Conservation (phyloP, 2,888 invertebrate species). For the Lycaena phlaeas region DNA sequence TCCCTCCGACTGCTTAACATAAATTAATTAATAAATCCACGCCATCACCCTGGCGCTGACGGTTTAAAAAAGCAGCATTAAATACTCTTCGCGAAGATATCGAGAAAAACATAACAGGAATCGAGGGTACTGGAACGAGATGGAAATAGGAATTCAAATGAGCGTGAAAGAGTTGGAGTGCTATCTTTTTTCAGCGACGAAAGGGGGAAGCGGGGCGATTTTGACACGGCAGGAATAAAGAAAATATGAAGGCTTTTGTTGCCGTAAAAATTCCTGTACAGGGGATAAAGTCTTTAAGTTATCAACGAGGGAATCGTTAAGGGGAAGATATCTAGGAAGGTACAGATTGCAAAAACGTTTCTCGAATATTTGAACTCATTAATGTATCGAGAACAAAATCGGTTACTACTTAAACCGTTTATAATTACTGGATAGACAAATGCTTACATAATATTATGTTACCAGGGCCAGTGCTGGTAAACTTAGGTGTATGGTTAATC, state of each 20-base stretch:
- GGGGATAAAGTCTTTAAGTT: slow-evolving; percentile 72
- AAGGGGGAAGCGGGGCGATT: slow-evolving; percentile 55
- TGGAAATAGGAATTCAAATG: slow-evolving; percentile 38
- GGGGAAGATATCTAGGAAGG: slow-evolving; percentile 26
- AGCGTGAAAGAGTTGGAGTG: slow-evolving; percentile 57
- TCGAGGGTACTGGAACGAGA: slow-evolving; percentile 44
- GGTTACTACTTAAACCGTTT: no score
- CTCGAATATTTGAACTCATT: no score
- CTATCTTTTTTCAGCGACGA: slow-evolving; percentile 49
- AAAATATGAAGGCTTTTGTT: slow-evolving; percentile 72
- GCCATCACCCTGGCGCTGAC: slow-evolving; percentile 58
- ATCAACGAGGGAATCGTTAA: slow-evolving; percentile 50
- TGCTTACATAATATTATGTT: no score
- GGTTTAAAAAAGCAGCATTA: slow-evolving; percentile 46
- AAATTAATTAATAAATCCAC: slow-evolving; percentile 68
- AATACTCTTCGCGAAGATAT: slow-evolving; percentile 43
- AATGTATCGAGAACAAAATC: no score
- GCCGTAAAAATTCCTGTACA: slow-evolving; percentile 70
- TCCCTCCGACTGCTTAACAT: slow-evolving; percentile 53
- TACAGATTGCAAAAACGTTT: slow-evolving; percentile 11
- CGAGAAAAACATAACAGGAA: slow-evolving; percentile 61
- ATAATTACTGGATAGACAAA: no score
- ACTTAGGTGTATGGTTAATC: no score
- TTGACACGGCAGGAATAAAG: slow-evolving; percentile 69
- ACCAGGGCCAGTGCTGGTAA: no score